Evolutionary conservation across 2,888 invertebrate species (phyloP), one percentile per base, ranked within the genome.

Genomic region (Blastobasis lacticolella): DNA sequence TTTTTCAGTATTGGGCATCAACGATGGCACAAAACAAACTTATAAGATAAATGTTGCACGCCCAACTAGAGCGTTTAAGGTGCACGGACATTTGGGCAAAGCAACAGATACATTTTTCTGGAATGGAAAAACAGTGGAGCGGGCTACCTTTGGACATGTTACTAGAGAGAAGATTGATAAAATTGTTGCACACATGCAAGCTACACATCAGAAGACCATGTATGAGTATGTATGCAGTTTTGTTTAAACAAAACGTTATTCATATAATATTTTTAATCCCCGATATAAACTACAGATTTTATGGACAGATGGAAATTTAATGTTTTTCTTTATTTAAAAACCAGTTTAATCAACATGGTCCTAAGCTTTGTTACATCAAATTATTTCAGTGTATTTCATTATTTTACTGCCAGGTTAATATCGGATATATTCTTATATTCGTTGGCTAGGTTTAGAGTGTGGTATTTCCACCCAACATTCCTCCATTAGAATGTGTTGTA

Each of bases 131-230:
- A 89, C 94, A 5, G 81, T 94, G 0, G 93, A 94, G 65, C 91
- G 91, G 63, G 87, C 94, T 0, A 92, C 92, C 0, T 95, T 89
- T 73, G 78, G 83, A 49, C 94, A 95, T 75, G 90, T 98, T 0
- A 92, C 88, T 5, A 85, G 91, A 50, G 87, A 88, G 42, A 90
- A 91, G 57, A 77, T 98, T 5, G 96, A 96, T 61, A 90, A 89
- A 54, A 75, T 97, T 10, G 89, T 97, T 23, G 91, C 95, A 2
- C 89, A 94, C 4, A 91, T 96, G 79, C 96, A 98, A 78, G 93
- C 96, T 0, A 91, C 94, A 5, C 96, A 97, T 79, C 97, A 97
- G 73, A 92, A 90, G 58, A 91, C 94, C 71, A 95, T 97, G 94
- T 96, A 92, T 75, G 91, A 94, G 94, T 95, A 85, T 86, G 93